These are phyloP conservation scores for Lepilemur ruficaudatus DNA, from an alignment of 2,797 vertebrate species.

Conservation along the genomic window DNA sequence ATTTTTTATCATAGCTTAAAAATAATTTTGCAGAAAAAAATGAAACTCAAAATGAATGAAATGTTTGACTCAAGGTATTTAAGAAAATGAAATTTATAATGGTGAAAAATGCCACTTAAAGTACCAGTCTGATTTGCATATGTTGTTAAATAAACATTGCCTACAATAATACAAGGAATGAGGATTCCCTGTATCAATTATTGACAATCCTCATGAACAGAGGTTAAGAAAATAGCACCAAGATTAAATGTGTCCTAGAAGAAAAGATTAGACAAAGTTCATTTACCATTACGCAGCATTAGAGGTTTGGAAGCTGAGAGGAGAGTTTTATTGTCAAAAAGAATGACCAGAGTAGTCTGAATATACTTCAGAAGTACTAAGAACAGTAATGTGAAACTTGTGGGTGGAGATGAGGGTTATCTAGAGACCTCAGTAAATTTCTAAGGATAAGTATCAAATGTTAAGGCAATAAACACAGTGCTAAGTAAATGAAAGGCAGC, in stretches of 20 bases:
- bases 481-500: neutral
- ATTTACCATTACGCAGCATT: neutral
- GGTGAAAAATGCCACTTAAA: neutral
- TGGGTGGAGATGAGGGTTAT: neutral
- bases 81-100: neutral
- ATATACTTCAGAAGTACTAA: neutral
- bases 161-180: neutral
- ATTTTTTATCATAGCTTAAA: neutral
- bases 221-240: neutral
- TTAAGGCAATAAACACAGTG: neutral
- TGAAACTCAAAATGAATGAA: neutral
- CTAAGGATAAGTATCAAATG: neutral
- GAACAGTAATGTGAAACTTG: neutral
- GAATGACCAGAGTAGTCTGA: neutral
- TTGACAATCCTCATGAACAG: neutral
- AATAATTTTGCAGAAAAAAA: neutral
- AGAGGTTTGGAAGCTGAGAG: neutral
- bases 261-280: neutral
- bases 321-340: neutral
- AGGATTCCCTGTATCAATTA: neutral
- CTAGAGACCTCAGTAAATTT: neutral
- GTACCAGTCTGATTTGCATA: neutral
- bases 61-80: neutral
- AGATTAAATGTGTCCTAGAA: neutral
- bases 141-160: neutral